Percentiles rank a stretch among this genome's conserved stretches.
Evolutionary conservation across 2,797 vertebrate genomes (phyloP).

Genomic region (Crax fasciolata): DNA sequence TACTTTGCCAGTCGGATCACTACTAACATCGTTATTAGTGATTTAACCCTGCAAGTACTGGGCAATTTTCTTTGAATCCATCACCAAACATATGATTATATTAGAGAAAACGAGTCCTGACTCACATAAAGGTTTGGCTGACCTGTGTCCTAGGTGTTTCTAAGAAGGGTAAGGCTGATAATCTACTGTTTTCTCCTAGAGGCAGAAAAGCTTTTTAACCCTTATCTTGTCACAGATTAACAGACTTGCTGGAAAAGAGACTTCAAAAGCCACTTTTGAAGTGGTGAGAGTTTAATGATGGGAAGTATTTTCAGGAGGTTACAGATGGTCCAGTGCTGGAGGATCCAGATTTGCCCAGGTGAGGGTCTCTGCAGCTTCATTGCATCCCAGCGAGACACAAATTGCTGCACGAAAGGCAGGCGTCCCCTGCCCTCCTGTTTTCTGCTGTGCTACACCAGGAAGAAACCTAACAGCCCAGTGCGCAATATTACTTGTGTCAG

Average conservation of each 20-base stretch:
- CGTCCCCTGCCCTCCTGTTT: background rate
- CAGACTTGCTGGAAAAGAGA: background rate
- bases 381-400: background rate
- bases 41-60: slow-evolving; percentile 70
- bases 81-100: slow-evolving; percentile 35
- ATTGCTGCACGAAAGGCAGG: background rate
- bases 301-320: background rate
- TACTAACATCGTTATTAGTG: slow-evolving; percentile 69
- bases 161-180: slow-evolving; percentile 9
- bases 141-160: slow-evolving; percentile 30
- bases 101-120: slow-evolving; percentile 51
- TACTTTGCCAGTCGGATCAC: slow-evolving; percentile 42
- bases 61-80: slow-evolving; percentile 56
- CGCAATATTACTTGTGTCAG: accelerated
- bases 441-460: background rate
- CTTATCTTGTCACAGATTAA: background rate
- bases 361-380: background rate
- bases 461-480: background rate
- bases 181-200: slow-evolving; percentile 24
- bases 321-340: background rate
- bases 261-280: background rate
- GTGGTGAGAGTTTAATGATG: background rate
- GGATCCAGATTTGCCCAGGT: background rate
- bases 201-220: slow-evolving; percentile 35
- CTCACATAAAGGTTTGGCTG: slow-evolving; percentile 23